Conservation (phyloP, 2,797 vertebrate genomes). For the Gadopsis bispinosus region DNA sequence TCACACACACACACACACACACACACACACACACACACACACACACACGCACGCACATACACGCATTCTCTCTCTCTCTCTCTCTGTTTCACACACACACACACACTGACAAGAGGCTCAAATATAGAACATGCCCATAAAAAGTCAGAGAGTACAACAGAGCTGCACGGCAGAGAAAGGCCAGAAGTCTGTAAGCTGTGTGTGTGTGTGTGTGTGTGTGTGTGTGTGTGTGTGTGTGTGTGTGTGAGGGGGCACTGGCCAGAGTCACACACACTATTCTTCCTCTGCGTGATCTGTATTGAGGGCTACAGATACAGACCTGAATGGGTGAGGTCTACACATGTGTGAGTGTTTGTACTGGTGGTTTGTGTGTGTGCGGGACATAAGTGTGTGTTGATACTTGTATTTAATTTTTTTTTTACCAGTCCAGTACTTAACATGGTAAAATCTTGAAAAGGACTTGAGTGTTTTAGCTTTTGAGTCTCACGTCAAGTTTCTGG, state of each 20-base stretch:
- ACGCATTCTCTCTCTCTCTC: slow-evolving; percentile 36
- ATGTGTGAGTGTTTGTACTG: slow-evolving; percentile 15
- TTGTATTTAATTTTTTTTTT: no score
- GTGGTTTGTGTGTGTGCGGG: background rate
- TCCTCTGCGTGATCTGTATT: slow-evolving; percentile 21
- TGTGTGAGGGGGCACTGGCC: slow-evolving; percentile 21
- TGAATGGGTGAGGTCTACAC: slow-evolving; percentile 15
- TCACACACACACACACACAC: slow-evolving; percentile 64
- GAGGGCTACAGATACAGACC: slow-evolving; percentile 42
- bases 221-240: background rate
- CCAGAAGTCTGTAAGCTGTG: slow-evolving; percentile 66
- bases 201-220: slow-evolving; percentile 44
- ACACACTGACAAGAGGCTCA: slow-evolving; percentile 86
- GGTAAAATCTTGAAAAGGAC: background rate
- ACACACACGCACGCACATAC: slow-evolving; percentile 79
- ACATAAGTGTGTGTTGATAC: background rate
- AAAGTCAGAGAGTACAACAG: slow-evolving; percentile 92
- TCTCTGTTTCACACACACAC: slow-evolving; percentile 60
- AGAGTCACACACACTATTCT: slow-evolving; percentile 52
- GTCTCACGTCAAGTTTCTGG: background rate
- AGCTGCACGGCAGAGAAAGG: slow-evolving; percentile 70
- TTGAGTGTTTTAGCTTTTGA: background rate
- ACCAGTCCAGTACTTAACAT: background rate
- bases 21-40: slow-evolving; percentile 81
- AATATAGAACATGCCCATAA: slow-evolving; percentile 99